Percentiles rank a stretch among this genome's conserved stretches.
Conservation (phyloP, 2,113 vertebrate species). For the Mastomys natalensis region DNA sequence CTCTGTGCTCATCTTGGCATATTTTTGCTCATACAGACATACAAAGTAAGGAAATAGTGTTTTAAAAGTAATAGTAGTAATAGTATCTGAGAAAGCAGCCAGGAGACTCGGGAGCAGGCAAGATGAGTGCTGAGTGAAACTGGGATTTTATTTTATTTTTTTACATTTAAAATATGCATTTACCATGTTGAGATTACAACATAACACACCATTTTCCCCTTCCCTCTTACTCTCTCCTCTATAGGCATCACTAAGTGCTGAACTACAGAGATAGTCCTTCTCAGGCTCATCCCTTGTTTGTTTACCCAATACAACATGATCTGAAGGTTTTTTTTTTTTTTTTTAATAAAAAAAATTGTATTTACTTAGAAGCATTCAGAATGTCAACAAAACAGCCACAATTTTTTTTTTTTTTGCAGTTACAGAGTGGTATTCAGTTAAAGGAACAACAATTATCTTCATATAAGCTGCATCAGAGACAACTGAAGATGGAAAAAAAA, state of each 20-base stretch:
- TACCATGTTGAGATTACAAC: neutral
- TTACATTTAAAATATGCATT: too few species aligned
- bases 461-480: too few species aligned
- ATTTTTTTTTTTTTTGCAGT: conserved; percentile 35
- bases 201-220: neutral
- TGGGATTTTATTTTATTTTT: neutral
- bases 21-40: neutral
- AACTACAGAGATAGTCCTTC: neutral
- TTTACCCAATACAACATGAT: neutral
- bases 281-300: neutral
- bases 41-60: neutral
- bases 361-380: conserved; percentile 99
- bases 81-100: neutral
- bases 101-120: too few species aligned
- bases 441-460: too few species aligned
- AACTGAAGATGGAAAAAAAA: too few species aligned
- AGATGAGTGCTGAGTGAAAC: neutral
- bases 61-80: neutral
- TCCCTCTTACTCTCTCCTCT: neutral
- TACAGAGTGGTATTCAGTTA: too few species aligned
- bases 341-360: neutral
- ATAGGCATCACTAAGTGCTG: neutral
- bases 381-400: conserved; percentile 95
- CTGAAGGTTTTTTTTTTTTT: too few species aligned
- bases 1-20: neutral